Evolutionary conservation across 2,797 vertebrate species (phyloP), one percentile per base, ranked within the genome.

Genomic region (Neostethus bicornis): DNA sequence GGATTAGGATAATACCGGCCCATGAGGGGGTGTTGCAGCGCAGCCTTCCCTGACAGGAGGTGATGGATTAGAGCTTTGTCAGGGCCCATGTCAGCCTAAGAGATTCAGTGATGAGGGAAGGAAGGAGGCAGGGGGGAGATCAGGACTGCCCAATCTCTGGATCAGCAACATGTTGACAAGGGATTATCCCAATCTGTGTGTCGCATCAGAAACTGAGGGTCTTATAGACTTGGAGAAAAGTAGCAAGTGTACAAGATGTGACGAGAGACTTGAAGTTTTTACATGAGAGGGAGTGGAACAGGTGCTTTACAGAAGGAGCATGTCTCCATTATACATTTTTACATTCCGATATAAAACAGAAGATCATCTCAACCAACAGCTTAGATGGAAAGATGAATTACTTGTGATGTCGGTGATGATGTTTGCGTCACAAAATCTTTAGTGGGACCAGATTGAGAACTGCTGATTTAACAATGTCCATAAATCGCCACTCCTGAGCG

Each of bases 1-100:
- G 91, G 92, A 93, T 94, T 94, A 94, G 90, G 93, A 85, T 93
- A 94, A 94, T 90, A 85, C 71, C 52, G 76, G 85, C 62, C 86
- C 79, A 65, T 68, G 79, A 73, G 75, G 76, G 68, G 51, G 84
- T 49, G 79, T 74, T 80, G 71, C 83, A 77, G 86, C 79, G 71
- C 68, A 78, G 89, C 89, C 87, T 74, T 85, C 80, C 73, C 79
- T 93, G 92, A 92, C 88, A 88, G 90, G 86, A 88, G 86, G 73
- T 90, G 90, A 91, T 92, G 87, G 91, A 91, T 92, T 93, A 93
- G 83, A 87, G 71, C 81, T 88, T 90, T 90, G 84, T 88, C 83
- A 73, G 70, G 69, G 66, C 62, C 79, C 80, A 86, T 85, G 86
- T 85, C 73, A 79, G 85, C 68, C 81, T 70, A 59, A 85, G 88